Conservation (phyloP, 2,797 vertebrate species). For the Melanotaenia pygmaea region DNA sequence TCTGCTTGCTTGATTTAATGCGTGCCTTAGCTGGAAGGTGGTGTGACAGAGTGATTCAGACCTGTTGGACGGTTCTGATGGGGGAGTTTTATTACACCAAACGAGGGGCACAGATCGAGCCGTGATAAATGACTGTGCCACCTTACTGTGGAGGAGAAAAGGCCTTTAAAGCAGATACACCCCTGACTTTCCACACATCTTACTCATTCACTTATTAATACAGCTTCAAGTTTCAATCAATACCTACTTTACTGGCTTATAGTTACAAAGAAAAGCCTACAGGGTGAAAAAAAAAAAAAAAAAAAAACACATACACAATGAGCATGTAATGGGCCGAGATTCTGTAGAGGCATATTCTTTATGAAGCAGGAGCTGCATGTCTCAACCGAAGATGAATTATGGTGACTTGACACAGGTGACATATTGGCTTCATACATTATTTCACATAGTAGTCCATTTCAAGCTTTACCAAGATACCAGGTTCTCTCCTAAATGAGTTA, state of each 20-base stretch:
- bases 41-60: conserved; percentile 99
- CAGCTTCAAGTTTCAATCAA: conserved; percentile 80
- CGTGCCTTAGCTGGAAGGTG: conserved; percentile 99
- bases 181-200: conserved; percentile 75
- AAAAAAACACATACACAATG: conserved; percentile 59
- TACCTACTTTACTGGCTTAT: conserved; percentile 80
- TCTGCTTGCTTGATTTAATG: conserved; percentile 99
- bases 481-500: conserved; percentile 50
- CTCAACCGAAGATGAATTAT: conserved; percentile 75
- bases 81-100: conserved; percentile 99
- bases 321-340: conserved; percentile 63
- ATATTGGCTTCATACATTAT: conserved; percentile 82
- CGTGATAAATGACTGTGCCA: conserved; percentile 99
- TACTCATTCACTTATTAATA: conserved; percentile 81
- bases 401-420: conserved; percentile 77
- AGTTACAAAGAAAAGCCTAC: conserved; percentile 75
- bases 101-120: conserved; percentile 97
- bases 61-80: conserved; percentile 99
- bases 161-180: conserved; percentile 88
- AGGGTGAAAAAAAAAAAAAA: conserved; percentile 57
- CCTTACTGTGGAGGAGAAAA: conserved; percentile 83
- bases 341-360: conserved; percentile 63
- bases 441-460: conserved; percentile 76
- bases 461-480: conserved; percentile 67
- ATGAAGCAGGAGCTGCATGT: conserved; percentile 69